These are phyloP conservation scores for Glaucomys volans DNA, from an alignment of 2,113 vertebrate species.

Conservation along the genomic window DNA sequence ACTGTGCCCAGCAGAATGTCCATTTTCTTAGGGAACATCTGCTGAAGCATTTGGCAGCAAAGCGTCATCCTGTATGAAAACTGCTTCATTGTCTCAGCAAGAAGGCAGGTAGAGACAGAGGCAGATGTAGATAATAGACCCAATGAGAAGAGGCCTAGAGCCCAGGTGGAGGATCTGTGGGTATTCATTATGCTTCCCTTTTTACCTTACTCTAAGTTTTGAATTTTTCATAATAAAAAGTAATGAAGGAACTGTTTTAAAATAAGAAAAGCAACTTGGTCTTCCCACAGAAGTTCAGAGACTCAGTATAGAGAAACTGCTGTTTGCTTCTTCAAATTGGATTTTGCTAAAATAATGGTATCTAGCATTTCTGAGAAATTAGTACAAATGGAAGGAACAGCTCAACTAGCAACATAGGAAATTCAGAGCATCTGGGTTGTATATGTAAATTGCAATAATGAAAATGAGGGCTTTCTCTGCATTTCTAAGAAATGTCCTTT, in stretches of 20 bases:
- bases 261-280: neutral
- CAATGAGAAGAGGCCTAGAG: no score
- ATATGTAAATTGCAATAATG: conserved; percentile 22
- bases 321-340: neutral
- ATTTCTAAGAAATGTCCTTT: conserved; percentile 58
- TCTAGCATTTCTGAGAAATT: conserved; percentile 30
- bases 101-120: neutral
- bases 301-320: neutral
- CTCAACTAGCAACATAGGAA: neutral
- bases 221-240: conserved; percentile 22
- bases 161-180: neutral
- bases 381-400: no score
- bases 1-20: neutral
- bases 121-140: no score
- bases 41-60: neutral
- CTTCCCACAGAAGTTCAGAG: neutral
- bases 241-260: neutral
- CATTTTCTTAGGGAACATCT: neutral
- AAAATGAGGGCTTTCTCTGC: conserved; percentile 59
- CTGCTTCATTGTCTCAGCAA: neutral
- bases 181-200: neutral
- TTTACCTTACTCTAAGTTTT: neutral
- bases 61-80: neutral
- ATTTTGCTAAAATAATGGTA: neutral
- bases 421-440: neutral